Evolutionary conservation across 2,888 invertebrate genomes (phyloP).

Genomic region (Mesopsocus fuscifrons): DNA sequence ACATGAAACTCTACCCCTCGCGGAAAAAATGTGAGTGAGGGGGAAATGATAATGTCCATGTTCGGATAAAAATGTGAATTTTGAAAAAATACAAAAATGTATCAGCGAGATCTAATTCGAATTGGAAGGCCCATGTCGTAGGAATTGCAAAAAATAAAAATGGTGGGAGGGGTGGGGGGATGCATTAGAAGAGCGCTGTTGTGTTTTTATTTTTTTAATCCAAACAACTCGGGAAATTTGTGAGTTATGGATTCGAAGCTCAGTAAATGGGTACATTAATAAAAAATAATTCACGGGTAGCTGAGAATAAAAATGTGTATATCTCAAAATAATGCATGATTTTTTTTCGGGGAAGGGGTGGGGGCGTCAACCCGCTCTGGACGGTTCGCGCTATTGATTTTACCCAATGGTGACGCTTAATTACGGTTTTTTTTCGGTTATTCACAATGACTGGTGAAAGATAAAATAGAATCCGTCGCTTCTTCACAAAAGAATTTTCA

Average conservation of each 20-base stretch:
- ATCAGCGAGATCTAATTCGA: slow-evolving; percentile 9
- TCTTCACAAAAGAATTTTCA: too few species aligned
- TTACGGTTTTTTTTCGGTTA: too few species aligned
- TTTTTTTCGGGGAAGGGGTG: too few species aligned
- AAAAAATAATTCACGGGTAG: slow-evolving; percentile 6
- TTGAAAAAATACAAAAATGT: slow-evolving; percentile 7
- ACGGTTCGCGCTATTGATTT: too few species aligned
- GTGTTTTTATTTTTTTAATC: slow-evolving; percentile 10
- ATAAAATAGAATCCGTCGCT: too few species aligned
- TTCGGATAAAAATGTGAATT: slow-evolving; percentile 8
- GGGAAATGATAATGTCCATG: slow-evolving; percentile 4
- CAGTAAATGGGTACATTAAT: slow-evolving; percentile 9
- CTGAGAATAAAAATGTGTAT: slow-evolving; percentile 7
- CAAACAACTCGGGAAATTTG: slow-evolving; percentile 7
- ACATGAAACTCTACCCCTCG: neutral
- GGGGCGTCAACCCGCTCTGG: too few species aligned
- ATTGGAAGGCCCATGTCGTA: slow-evolving; percentile 9
- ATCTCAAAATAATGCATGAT: slow-evolving; percentile 4
- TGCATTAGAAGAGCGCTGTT: slow-evolving; percentile 8
- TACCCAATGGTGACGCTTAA: too few species aligned
- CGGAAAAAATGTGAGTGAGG: slow-evolving; percentile 1
- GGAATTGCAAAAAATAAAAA: neutral
- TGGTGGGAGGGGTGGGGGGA: slow-evolving; percentile 6
- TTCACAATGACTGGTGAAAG: too few species aligned
- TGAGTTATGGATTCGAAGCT: slow-evolving; percentile 9